Percentiles rank a stretch among this genome's conserved stretches.
Conservation (phyloP, 2,888 invertebrate species). For the Nasonovia ribisnigri region DNA sequence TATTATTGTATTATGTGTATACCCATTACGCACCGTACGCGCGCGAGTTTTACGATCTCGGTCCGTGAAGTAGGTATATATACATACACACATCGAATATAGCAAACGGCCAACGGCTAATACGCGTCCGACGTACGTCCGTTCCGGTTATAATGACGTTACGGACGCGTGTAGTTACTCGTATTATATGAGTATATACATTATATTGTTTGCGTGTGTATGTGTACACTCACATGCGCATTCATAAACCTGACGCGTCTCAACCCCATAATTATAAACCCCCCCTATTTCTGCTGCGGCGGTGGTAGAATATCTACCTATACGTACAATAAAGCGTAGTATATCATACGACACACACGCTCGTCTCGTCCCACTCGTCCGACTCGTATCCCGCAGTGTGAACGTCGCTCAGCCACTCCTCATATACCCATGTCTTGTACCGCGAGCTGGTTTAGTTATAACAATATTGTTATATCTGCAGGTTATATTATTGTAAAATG, state of each 20-base stretch:
- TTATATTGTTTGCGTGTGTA: not conserved
- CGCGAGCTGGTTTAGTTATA: not conserved
- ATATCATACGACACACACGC: not conserved
- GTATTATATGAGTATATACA: not conserved
- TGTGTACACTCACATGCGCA: not conserved
- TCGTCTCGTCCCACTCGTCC: not conserved
- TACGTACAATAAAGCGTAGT: not conserved
- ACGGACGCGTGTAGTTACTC: not conserved
- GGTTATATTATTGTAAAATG: too few relatives aligned
- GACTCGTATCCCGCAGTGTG: slow-evolving; percentile 31
- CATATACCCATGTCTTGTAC: not conserved
- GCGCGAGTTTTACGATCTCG: not conserved
- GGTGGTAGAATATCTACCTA: not conserved
- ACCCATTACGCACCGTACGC: not conserved
- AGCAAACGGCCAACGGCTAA: slow-evolving; percentile 48
- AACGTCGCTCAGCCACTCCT: not conserved
- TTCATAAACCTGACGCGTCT: not conserved
- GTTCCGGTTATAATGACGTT: slow-evolving; percentile 35
- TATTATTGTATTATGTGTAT: not conserved
- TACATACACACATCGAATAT: not conserved
- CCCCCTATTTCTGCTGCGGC: not conserved
- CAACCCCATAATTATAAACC: slow-evolving; percentile 42
- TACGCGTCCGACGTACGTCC: not conserved
- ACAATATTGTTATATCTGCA: too few relatives aligned
- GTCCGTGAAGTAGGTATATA: not conserved